These are phyloP conservation scores for Actenoides lindsayi DNA, from an alignment of 2,113 vertebrate species.

Conservation along the genomic window DNA sequence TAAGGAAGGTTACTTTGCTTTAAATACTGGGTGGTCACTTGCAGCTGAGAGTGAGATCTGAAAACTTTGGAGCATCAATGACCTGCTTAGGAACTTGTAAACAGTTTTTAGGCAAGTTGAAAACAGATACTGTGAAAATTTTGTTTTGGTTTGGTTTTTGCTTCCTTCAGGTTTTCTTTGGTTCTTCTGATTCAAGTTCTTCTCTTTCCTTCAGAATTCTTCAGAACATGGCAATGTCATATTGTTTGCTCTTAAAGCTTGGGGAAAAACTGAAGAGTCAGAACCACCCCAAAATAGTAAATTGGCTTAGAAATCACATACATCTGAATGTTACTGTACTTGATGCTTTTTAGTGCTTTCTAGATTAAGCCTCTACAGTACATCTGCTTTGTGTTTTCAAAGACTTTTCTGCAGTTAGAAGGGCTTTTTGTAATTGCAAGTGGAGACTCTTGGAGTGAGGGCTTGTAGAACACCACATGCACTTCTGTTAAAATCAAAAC, in stretches of 20 bases:
- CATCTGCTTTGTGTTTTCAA: slow-evolving; percentile 1
- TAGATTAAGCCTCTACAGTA: not conserved
- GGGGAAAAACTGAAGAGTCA: not conserved
- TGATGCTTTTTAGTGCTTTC: not conserved
- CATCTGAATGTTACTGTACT: not conserved
- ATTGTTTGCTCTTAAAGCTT: not conserved
- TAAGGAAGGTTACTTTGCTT: not conserved
- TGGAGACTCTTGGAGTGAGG: not conserved
- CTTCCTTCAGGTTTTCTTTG: not conserved
- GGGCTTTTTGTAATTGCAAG: not conserved
- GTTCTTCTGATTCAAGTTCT: not conserved
- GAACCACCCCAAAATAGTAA: not conserved
- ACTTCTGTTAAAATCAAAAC: not conserved
- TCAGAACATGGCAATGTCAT: not conserved
- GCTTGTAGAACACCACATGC: not conserved
- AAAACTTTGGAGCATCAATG: not conserved
- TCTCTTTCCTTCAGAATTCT: not conserved
- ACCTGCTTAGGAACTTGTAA: not conserved
- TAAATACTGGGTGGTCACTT: not conserved
- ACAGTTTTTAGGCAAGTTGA: not conserved
- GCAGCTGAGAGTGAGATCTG: not conserved
- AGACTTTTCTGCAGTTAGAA: not conserved
- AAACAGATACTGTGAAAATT: not conserved
- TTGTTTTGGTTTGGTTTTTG: not conserved
- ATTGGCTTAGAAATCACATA: not conserved